Conservation (phyloP, 2,888 invertebrate species). For the Cynaeus angustus region DNA sequence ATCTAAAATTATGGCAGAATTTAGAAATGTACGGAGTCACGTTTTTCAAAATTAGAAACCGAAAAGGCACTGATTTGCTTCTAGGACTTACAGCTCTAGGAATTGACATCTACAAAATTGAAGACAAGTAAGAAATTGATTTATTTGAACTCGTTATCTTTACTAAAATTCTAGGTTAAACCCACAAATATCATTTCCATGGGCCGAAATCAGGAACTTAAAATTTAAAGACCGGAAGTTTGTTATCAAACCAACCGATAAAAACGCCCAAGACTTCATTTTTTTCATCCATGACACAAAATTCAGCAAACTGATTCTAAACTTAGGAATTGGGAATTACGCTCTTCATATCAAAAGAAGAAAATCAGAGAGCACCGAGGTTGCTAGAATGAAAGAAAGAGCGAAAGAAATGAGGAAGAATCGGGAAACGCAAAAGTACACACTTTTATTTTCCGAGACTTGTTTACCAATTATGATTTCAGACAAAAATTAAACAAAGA, state of each 20-base stretch:
- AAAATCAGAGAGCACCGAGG: constrained; percentile 99
- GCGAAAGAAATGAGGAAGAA: constrained; percentile 93
- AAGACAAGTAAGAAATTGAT: constrained; percentile 83
- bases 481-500: constrained; percentile 93
- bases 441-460: not conserved
- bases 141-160: not conserved
- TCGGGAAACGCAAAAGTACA: constrained; percentile 90
- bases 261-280: constrained; percentile 98
- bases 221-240: constrained; percentile 99
- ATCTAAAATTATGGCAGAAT: constrained; percentile 97
- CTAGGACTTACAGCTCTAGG: constrained; percentile 98
- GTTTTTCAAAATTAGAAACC: constrained; percentile 98
- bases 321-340: constrained; percentile 99
- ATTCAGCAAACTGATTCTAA: constrained; percentile 98
- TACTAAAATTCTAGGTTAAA: too few species aligned
- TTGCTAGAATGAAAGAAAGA: constrained; percentile 99
- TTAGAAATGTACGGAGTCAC: constrained; percentile 99
- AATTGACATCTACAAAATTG: constrained; percentile 97
- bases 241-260: constrained; percentile 98
- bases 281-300: constrained; percentile 97
- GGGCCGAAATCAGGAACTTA: constrained; percentile 99
- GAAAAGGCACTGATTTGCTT: constrained; percentile 97
- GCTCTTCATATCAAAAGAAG: constrained; percentile 98
- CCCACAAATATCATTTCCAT: constrained; percentile 98
- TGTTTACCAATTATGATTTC: constrained; percentile 48